Conservation (phyloP, 2,888 invertebrate species). For the Pristionchus fissidentatus region DNA sequence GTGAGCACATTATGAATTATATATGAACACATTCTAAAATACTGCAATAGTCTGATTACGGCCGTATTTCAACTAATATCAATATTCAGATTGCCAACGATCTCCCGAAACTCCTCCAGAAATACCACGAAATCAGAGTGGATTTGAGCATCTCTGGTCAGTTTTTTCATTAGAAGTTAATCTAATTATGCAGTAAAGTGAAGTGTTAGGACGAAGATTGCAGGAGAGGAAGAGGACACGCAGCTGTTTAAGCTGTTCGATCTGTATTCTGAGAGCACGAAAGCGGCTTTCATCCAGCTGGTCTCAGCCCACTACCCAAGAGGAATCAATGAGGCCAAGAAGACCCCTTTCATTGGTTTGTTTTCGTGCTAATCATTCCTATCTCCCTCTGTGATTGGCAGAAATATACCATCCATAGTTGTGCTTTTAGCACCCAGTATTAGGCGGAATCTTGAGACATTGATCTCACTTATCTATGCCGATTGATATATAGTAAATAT, state of each 20-base stretch:
- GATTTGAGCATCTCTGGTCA: constrained; percentile 7
- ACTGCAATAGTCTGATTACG: too few species aligned
- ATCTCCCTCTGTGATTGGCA: too few species aligned
- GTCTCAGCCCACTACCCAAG: neutral
- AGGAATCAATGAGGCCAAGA: constrained; percentile 34
- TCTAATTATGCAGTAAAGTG: too few species aligned
- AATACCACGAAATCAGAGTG: neutral
- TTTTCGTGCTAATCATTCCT: neutral
- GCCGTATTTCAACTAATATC: too few species aligned
- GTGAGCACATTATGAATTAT: neutral
- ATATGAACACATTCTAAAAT: too few species aligned
- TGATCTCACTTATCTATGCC: too few species aligned
- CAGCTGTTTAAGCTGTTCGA: neutral
- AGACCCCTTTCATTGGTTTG: constrained; percentile 26
- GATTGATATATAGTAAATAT: too few species aligned
- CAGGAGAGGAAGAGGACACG: constrained; percentile 33
- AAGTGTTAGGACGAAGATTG: neutral
- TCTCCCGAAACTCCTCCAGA: neutral
- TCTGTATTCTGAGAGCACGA: neutral
- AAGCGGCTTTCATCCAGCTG: neutral
- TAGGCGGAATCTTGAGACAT: too few species aligned
- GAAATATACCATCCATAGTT: too few species aligned
- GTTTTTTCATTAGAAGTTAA: neutral
- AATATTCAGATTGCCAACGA: neutral
- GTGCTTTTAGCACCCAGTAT: too few species aligned